Evolutionary conservation across 1,140 invertebrate species (phyloP), one percentile per base, ranked within the genome.

Genomic region (Bombus polaris): DNA sequence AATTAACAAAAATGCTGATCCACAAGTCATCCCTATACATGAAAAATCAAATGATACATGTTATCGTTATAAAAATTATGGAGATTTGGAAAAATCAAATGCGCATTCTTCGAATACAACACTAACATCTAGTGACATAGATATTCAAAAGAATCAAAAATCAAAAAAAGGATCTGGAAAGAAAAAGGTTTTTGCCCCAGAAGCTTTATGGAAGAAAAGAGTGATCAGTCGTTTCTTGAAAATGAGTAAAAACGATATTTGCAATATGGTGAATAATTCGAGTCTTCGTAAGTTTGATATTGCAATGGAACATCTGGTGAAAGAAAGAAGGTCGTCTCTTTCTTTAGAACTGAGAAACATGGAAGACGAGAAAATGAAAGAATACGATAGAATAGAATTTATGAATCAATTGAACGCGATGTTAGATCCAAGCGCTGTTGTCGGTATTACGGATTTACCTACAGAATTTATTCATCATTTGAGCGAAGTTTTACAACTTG

Each of bases 171-270:
- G 62, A 13, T n/a, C 25, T 28, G 89, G 81, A 10, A 88, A 89
- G 2, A 32, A 22, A 0, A 72, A 82, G 59, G 66, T 13, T 53
- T 72, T 65, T 35, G 66, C 68, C 0, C 65, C 68, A 22, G 91
- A 92, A 10, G 72, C 85, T 4, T 88, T 80, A 0, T 95, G 95
- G 94, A 95, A 95, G n/a, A 90, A 92, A 39, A 91, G 91, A 18
- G 93, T 95, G 0, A 94, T 95, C 25, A 94, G 90, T 12, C 93
- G 93, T 57, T 95, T 95, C 42, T 75, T 95, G 35, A 95, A 93
- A 28, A 95, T 95, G 95, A 95, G 94, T 32, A 95, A 94, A 81
- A 95, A 94, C 44, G 95, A 95, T 32, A 94, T 95, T 44, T 91
- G 93, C 44, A 95, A 95, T 59, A 94, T 95, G 93, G 90, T 95